Base-by-base conservation (phyloP, 2,888 invertebrate species). In the Eueremaeus valkanovi region DNA sequence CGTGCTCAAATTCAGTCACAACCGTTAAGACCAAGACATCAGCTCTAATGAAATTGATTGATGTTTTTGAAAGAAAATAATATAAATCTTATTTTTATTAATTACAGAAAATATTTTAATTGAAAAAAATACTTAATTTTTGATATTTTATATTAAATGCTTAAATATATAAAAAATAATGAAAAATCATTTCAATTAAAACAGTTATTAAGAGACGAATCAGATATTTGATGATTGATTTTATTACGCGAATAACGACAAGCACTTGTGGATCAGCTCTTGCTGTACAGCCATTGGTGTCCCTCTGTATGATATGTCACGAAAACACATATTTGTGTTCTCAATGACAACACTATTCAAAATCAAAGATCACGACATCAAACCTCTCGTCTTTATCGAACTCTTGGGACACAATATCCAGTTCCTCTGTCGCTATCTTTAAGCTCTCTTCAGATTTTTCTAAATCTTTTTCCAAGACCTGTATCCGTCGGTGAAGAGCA, bases 321-420 rank as follows among this genome's bases (percentile, higher is more conserved):
- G 18, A 18, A 27, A 5, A 33, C 6, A 16, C 11, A 68, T 36
- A 24, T 9, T 24, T 18, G 11, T 29, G 24, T n/a, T n/a, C 21
- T 40, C n/a, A 36, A 16, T 6, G 24, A 1, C 0, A 68, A 11
- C 11, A 21, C 33, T 40, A 42, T 16, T 68, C 42, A 24, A 36
- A 68, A 21, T 68, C 36, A 40, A 68, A 68, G 29, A 68, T 18
- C 3, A 68, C 24, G 68, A 40, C 68, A 68, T 81, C 68, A 68
- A 68, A 98, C 97, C 98, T 95, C 91, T 97, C 98, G 85, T 96
- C 97, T 88, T 99, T 99, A 89, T 99, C 99, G 84, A 98, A 98
- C 82, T 97, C 95, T 86, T 96, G 95, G 83, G 97, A 96, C 83
- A 99, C 98, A 88, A 99, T 98, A 81, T 98, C 94, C 85, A 99